Conservation (phyloP, 2,888 invertebrate genomes). For the Lacanobia oleracea region DNA sequence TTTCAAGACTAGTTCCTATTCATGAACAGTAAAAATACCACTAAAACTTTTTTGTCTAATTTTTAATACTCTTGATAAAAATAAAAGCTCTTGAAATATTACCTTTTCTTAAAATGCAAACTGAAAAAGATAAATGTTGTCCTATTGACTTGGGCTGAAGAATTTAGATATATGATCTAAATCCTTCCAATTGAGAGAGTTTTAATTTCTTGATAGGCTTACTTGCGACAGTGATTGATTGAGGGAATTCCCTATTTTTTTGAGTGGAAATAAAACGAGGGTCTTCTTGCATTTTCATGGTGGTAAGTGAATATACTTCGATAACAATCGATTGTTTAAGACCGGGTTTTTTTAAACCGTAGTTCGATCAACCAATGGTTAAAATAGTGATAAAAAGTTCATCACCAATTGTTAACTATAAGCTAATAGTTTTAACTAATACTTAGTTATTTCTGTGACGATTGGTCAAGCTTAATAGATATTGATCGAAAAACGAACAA, state of each 20-base stretch:
- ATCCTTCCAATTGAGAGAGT: conserved; percentile 63
- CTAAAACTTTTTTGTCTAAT: background rate
- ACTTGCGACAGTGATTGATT: conserved; percentile 68
- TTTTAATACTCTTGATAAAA: background rate
- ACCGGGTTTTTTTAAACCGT: too few relatives aligned
- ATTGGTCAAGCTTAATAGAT: too few relatives aligned
- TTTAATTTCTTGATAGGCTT: conserved; percentile 69
- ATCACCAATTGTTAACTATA: too few relatives aligned
- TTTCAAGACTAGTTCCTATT: background rate
- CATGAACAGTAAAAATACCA: background rate
- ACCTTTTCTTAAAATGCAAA: conserved; percentile 26
- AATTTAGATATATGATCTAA: conserved; percentile 61
- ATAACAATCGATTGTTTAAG: conserved; percentile 9
- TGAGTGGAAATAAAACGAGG: conserved; percentile 38
- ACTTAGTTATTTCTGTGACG: too few relatives aligned
- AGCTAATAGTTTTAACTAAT: too few relatives aligned
- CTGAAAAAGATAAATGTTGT: conserved; percentile 35
- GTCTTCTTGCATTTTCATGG: conserved; percentile 22
- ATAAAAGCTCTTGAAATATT: conserved; percentile 1
- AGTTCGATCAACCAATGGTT: too few relatives aligned
- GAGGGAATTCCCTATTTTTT: conserved; percentile 50
- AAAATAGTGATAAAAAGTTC: too few relatives aligned
- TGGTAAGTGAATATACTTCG: conserved; percentile 12
- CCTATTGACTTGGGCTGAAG: conserved; percentile 48
- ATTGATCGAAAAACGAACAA: too few relatives aligned